phyloP scores from a whole-genome alignment of 2,113 vertebrate species.

The Gallinago undulata region DNA sequence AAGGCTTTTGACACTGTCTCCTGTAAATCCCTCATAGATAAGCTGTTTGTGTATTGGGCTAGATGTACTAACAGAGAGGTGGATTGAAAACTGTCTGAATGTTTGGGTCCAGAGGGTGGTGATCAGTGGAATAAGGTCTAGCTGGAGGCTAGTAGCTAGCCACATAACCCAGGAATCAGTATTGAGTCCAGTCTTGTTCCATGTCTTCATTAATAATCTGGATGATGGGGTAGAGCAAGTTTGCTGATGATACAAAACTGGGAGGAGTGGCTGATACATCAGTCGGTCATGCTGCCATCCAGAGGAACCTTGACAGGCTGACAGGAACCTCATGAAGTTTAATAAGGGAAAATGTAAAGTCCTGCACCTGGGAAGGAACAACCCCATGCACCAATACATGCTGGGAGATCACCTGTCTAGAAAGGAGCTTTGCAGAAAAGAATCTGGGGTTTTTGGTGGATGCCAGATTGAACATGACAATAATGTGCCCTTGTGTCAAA shows the following conservation, averaged over 20 bases:
- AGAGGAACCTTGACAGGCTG: neutral
- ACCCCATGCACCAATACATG: neutral
- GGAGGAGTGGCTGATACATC: neutral
- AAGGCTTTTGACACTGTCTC: neutral
- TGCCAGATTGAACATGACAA: neutral
- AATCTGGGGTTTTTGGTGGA: rapidly evolving
- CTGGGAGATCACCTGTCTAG: rapidly evolving
- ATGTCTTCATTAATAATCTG: neutral
- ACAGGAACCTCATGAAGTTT: neutral
- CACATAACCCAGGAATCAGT: rapidly evolving
- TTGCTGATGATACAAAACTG: no score
- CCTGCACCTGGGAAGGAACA: neutral
- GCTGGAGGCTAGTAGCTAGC: neutral
- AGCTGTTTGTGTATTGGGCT: neutral
- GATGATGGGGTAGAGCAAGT: neutral
- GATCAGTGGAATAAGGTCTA: neutral
- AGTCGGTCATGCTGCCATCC: neutral
- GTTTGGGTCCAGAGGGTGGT: neutral
- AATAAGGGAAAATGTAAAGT: neutral
- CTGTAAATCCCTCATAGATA: neutral
- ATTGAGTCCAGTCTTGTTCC: neutral
- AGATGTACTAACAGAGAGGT: neutral
- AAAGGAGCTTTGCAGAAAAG: neutral
- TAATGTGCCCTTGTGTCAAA: neutral
- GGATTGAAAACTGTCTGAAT: neutral